Evolutionary conservation across 2,113 vertebrate genomes (phyloP).

Genomic region (Hyaena hyaena): DNA sequence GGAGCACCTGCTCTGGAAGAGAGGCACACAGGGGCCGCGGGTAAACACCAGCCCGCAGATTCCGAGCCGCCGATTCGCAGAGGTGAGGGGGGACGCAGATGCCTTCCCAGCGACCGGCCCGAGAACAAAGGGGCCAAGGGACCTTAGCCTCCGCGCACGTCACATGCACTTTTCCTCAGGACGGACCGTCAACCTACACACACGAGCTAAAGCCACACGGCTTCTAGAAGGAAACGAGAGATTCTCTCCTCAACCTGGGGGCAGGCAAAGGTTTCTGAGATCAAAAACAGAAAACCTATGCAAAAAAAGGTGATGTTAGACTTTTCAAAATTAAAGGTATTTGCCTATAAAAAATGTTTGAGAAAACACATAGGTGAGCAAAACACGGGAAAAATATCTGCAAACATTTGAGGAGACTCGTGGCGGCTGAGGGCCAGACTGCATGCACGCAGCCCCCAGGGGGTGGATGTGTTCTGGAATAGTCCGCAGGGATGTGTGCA

Average conservation of each 20-base stretch:
- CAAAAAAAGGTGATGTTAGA: neutral
- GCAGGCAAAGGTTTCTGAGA: neutral
- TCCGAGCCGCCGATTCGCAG: neutral
- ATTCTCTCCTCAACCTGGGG: neutral
- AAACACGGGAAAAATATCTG: neutral
- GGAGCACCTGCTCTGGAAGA: conserved; percentile 77
- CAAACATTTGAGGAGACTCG: neutral
- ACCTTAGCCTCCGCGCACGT: neutral
- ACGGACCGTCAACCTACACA: neutral
- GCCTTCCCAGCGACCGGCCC: neutral
- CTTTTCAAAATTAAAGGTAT: conserved; percentile 25
- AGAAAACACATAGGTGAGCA: neutral
- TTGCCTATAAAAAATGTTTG: neutral
- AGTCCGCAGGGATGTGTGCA: too few species aligned
- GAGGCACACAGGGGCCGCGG: neutral
- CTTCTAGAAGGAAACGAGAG: neutral
- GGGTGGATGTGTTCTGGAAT: neutral
- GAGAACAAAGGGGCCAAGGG: neutral
- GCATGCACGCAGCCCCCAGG: neutral
- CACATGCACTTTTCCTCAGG: neutral
- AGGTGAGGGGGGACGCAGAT: neutral
- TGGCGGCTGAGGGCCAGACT: neutral
- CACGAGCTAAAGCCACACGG: neutral
- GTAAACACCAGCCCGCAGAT: neutral
- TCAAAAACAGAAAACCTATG: neutral